Conservation (phyloP, 2,888 invertebrate genomes). For the Mechanitis mazaeus region DNA sequence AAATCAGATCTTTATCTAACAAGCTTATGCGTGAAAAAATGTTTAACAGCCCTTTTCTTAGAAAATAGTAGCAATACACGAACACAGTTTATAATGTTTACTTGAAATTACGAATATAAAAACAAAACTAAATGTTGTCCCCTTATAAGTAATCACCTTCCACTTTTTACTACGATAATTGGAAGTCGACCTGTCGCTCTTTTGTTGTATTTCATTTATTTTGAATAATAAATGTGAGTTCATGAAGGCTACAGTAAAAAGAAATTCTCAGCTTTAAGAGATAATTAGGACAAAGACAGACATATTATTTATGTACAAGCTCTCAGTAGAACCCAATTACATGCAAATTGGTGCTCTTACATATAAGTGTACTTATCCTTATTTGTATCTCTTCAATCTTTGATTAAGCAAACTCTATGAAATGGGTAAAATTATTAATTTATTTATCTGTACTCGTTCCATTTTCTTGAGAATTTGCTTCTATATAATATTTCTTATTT, state of each 20-base stretch:
- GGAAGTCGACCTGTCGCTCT: too few species aligned
- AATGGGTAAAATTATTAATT: neutral
- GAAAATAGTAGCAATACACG: constrained; percentile 12
- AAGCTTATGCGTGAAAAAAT: constrained; percentile 24
- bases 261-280: too few species aligned
- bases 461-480: too few species aligned
- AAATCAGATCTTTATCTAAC: constrained; percentile 22
- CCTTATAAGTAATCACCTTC: too few species aligned
- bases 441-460: neutral
- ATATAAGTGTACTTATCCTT: constrained; percentile 2
- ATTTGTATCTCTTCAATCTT: neutral
- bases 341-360: neutral
- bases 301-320: neutral
- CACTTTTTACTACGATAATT: too few species aligned
- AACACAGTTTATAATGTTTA: neutral
- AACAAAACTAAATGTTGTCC: too few species aligned
- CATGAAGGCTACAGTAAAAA: too few species aligned
- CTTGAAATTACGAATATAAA: neutral
- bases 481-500: too few species aligned
- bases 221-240: too few species aligned
- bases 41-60: constrained; percentile 16
- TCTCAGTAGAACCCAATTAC: neutral
- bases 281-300: neutral
- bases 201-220: too few species aligned
- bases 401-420: neutral